Evolutionary conservation across 2,888 invertebrate species (phyloP).

Genomic region (Periphyllus acericola): DNA sequence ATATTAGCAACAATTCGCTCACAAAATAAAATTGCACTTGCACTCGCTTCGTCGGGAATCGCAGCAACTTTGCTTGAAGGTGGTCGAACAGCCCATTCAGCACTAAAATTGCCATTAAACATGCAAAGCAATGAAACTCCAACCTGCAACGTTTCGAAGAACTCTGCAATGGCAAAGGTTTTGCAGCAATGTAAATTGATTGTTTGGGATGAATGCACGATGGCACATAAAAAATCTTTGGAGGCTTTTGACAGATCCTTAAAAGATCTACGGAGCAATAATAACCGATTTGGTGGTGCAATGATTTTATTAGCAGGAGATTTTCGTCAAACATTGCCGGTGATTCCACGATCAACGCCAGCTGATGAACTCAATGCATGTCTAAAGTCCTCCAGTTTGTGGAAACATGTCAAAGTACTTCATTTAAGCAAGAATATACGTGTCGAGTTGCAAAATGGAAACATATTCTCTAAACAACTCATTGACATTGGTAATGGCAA

Average conservation of each 20-base stretch:
- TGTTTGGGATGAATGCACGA: constrained; percentile 66
- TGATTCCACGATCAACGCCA: constrained; percentile 63
- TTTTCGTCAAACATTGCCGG: constrained; percentile 63
- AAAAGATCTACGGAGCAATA: constrained; percentile 63
- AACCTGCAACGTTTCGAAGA: constrained; percentile 66
- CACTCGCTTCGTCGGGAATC: constrained; percentile 68
- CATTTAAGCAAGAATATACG: too few relatives aligned
- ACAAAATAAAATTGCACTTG: constrained; percentile 66
- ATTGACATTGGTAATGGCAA: constrained; percentile 41
- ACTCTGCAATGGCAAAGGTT: constrained; percentile 65
- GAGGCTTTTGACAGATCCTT: constrained; percentile 66
- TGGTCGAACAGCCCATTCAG: constrained; percentile 66
- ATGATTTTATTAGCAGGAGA: constrained; percentile 59
- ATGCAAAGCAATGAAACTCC: constrained; percentile 62
- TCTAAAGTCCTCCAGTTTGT: too few relatives aligned
- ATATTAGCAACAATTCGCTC: constrained; percentile 66
- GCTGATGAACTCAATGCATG: constrained; percentile 63
- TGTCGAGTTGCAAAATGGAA: too few relatives aligned
- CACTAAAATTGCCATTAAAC: constrained; percentile 66
- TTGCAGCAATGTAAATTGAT: constrained; percentile 65
- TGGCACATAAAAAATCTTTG: constrained; percentile 67
- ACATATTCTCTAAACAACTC: constrained; percentile 26
- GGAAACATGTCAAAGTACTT: too few relatives aligned
- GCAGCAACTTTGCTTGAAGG: constrained; percentile 67
- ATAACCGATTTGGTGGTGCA: constrained; percentile 61